Evolutionary conservation across 2,888 invertebrate genomes (phyloP), one percentile per base, ranked within the genome.

Genomic region (Notodonta ziczac): DNA sequence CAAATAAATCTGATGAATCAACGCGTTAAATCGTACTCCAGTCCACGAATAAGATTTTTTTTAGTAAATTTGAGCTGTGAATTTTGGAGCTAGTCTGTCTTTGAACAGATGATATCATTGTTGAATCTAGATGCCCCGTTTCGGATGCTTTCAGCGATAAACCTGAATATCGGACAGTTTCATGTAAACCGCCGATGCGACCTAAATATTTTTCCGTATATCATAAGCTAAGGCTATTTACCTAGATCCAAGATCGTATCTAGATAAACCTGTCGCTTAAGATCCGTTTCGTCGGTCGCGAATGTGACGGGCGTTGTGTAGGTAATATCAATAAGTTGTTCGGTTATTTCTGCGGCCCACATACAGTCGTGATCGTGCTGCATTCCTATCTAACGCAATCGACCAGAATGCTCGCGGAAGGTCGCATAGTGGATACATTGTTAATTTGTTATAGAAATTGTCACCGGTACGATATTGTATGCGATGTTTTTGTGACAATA

Each of bases 311-410:
- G 64, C 64, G 61, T 69, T 66, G 68, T 68, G 70, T 69, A 61
- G 64, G 70, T 65, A 76, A 72, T 78, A 74, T 76, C 70, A 78
- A 78, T 74, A 77, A 76, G 73, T 75, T 68, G 71, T 73, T 73
- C 71, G 67, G 70, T 76, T 79, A 76, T 80, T 82, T 80, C 76
- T 79, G 76, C 78, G 83, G 76, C 86, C 84, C 78, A 86, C 83
- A 84, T 75, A 64, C 64, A 69, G 79, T 87, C 89, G 89, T 89
- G 87, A 86, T 82, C 83, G 73, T 73, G 67, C 83, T 76, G 86
- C 90, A 90, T 91, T 89, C 91, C 87, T 70, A 65, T 63, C 78
- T 81, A 82, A 88, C 88, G 87, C 87, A 88, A 88, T 83, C 82
- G 79, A 76, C 80, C 76, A 77, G 80, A 81, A 78, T 79, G 60